Evolutionary conservation across 2,888 invertebrate genomes (phyloP), one percentile per base, ranked within the genome.

Genomic region (Subacronicta megacephala): DNA sequence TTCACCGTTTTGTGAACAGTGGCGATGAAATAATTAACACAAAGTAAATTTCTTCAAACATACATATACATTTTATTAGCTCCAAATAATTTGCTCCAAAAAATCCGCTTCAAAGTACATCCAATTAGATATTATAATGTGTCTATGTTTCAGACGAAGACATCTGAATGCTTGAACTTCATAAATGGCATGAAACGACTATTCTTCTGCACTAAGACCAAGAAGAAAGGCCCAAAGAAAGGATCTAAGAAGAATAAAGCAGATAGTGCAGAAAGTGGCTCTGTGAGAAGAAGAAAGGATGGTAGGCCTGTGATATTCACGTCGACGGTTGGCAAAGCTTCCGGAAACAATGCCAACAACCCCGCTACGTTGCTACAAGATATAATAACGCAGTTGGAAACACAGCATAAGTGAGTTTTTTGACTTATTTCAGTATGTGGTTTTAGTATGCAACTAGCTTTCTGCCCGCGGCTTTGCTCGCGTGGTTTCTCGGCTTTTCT

Each of bases 341-440:
- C 91, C 0, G 94, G 94, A 0, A 85, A 84, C 42, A 82, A 75
- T 7, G 83, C 89, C 0, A 91, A 85, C 10, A 95, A 95, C 65
- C 96, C 96, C 0, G 92, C 95, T 15, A 86, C 90, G 15, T 95
- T 97, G 78, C 83, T 97, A 42, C 96, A 97, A 75, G 95, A 96
- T 77, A 96, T 97, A 66, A 97, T 97, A 45, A 93, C 90, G 59
- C 96, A 97, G 76, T 87, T 97, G 62, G 97, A 97, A 87, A 93
- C 95, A 37, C 96, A 96, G 81, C 96, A 96, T 73, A 95, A 90
- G 94, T 95, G 41, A 84, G 90, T 62, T 17, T 7, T 18, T n/a
- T n/a, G n/a, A n/a, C n/a, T 31, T 31, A 23, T 7, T 23, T 23
- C 3, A 7, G 6, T 1, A n/a, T n/a, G n/a, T n/a, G n/a, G n/a